These are phyloP conservation scores for Pseudomugil gertrudae DNA, from an alignment of 2,797 vertebrate species.

Conservation along the genomic window DNA sequence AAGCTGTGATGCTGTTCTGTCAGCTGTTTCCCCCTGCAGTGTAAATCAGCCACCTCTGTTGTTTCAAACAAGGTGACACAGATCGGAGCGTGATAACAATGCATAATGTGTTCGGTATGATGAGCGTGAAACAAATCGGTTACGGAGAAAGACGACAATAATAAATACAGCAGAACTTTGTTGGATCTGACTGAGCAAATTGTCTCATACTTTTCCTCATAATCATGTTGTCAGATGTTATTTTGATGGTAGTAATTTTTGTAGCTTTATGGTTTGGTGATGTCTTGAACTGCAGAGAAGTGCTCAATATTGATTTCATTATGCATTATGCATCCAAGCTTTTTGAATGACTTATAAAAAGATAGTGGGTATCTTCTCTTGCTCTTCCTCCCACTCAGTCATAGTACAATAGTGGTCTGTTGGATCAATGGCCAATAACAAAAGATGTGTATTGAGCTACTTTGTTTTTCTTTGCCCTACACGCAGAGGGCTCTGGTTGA, in stretches of 20 bases:
- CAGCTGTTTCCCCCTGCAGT: constrained; percentile 13
- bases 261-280: constrained; percentile 2
- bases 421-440: constrained; percentile 67
- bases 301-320: constrained; percentile 55
- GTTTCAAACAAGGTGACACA: constrained; percentile 39
- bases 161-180: constrained; percentile 11
- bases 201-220: background rate
- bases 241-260: constrained; percentile 33
- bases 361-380: constrained; percentile 41
- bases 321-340: constrained; percentile 30
- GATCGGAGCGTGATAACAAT: constrained; percentile 34
- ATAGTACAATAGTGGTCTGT: constrained; percentile 40
- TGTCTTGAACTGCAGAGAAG: constrained; percentile 25
- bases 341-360: constrained; percentile 55
- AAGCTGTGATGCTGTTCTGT: constrained; percentile 23
- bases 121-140: constrained; percentile 14
- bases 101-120: background rate
- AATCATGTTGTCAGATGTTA: background rate
- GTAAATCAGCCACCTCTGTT: constrained; percentile 45
- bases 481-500: constrained; percentile 22
- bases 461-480: constrained; percentile 24
- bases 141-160: constrained; percentile 10
- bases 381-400: constrained; percentile 36
- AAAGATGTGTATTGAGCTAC: constrained; percentile 18
- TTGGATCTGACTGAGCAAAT: constrained; percentile 10